phyloP scores from a whole-genome alignment of 2,797 vertebrate genomes.

The Alcedo quadribrachys region DNA sequence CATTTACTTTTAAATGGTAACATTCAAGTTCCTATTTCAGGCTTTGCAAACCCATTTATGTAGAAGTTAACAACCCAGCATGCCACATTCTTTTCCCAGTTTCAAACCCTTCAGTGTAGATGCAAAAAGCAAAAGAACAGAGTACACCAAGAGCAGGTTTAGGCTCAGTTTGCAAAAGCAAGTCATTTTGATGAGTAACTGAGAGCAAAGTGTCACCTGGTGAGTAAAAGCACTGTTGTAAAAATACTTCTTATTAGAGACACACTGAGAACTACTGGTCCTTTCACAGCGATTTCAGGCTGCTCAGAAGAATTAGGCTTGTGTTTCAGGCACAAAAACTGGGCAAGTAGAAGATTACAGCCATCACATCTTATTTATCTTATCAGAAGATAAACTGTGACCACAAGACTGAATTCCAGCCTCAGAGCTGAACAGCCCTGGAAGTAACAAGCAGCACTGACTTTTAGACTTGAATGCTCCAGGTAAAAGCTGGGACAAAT shows the following conservation, averaged over 20 bases:
- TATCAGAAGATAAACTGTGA: neutral
- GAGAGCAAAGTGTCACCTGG: neutral
- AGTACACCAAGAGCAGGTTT: neutral
- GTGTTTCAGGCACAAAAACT: neutral
- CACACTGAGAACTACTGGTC: neutral
- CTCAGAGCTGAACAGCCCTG: neutral
- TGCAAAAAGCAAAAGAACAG: neutral
- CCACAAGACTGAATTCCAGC: neutral
- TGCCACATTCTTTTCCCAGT: neutral
- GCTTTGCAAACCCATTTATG: neutral
- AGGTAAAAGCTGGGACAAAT: neutral
- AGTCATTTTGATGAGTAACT: neutral
- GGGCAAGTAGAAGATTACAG: neutral
- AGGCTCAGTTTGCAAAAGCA: neutral
- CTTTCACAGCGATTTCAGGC: neutral
- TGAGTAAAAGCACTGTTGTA: neutral
- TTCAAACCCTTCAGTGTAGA: neutral
- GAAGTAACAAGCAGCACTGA: neutral
- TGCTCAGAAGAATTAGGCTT: neutral
- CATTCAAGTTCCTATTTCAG: neutral
- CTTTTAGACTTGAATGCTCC: neutral
- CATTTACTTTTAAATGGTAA: neutral
- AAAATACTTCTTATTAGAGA: neutral
- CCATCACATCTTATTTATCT: neutral
- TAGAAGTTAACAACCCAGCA: neutral